These are phyloP conservation scores for Dinomys branickii DNA, from an alignment of 2,113 vertebrate species.

Conservation along the genomic window DNA sequence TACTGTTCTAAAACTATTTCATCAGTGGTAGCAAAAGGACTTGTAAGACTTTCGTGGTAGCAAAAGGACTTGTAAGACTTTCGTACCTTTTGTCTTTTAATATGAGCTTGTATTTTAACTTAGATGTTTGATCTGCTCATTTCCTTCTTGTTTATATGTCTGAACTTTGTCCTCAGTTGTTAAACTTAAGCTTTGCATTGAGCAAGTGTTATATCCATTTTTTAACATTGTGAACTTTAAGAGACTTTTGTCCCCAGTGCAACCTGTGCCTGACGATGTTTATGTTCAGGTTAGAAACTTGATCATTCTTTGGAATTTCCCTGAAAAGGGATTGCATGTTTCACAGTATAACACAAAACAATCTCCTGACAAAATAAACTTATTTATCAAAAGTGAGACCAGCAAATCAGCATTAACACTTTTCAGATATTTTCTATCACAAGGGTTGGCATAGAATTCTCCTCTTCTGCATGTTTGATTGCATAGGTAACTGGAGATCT, in stretches of 20 bases:
- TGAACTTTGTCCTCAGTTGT: background rate
- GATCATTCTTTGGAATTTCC: constrained; percentile 3
- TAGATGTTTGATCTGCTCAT: background rate
- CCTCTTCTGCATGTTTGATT: background rate
- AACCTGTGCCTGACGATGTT: constrained; percentile 9
- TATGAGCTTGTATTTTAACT: constrained; percentile 11
- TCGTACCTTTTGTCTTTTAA: constrained; percentile 1
- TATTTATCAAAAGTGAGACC: background rate
- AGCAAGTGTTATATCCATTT: background rate
- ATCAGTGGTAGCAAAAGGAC: background rate
- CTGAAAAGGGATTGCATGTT: background rate
- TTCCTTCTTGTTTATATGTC: background rate
- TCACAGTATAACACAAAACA: background rate
- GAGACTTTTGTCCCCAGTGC: constrained; percentile 63
- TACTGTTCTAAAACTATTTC: constrained; percentile 36
- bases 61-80: background rate
- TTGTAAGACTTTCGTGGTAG: background rate
- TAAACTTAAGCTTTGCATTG: background rate
- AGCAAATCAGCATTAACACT: background rate
- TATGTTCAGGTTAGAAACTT: constrained; percentile 59
- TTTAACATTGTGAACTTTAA: constrained; percentile 52
- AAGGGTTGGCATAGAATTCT: background rate
- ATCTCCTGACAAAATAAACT: background rate
- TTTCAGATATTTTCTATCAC: background rate
- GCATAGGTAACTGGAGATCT: background rate